Evolutionary conservation across 1,140 invertebrate species (phyloP).

Genomic region (Rhagoletis pomonella): DNA sequence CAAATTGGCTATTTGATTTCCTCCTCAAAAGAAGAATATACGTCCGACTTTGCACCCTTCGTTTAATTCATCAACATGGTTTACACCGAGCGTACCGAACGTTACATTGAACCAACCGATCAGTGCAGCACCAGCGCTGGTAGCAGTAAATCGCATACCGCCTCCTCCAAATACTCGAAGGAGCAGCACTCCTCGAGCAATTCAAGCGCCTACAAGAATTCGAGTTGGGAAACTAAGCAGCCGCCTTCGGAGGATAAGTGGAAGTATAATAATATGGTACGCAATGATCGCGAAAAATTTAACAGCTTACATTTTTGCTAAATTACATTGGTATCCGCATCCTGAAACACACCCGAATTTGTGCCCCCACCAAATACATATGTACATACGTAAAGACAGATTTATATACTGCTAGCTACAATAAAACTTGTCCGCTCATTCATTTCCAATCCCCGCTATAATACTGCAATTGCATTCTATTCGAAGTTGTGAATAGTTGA

Average conservation of each 20-base stretch:
- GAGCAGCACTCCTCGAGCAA: conserved; percentile 35
- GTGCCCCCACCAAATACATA: too few relatives aligned
- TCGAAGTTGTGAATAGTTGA: background rate
- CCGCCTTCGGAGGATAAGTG: conserved; percentile 66
- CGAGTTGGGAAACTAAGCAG: conserved; percentile 64
- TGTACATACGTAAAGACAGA: background rate
- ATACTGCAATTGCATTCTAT: background rate
- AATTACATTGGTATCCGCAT: background rate
- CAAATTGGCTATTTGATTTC: conserved; percentile 31
- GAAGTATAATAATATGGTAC: conserved; percentile 72
- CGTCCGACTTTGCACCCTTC: background rate
- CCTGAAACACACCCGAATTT: too few relatives aligned
- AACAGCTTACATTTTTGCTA: conserved; percentile 70
- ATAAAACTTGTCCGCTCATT: background rate
- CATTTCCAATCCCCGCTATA: background rate
- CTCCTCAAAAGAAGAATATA: background rate
- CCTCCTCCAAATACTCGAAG: background rate
- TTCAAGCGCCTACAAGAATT: conserved; percentile 4
- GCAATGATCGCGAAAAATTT: conserved; percentile 69
- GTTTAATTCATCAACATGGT: conserved; percentile 63
- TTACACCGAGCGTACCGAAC: conserved; percentile 69
- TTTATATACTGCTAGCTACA: background rate
- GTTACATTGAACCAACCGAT: conserved; percentile 59
- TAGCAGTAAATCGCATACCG: background rate
- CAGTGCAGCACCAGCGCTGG: background rate